These are phyloP conservation scores for Dissostichus mawsoni DNA, from an alignment of 2,113 vertebrate species.

Conservation along the genomic window DNA sequence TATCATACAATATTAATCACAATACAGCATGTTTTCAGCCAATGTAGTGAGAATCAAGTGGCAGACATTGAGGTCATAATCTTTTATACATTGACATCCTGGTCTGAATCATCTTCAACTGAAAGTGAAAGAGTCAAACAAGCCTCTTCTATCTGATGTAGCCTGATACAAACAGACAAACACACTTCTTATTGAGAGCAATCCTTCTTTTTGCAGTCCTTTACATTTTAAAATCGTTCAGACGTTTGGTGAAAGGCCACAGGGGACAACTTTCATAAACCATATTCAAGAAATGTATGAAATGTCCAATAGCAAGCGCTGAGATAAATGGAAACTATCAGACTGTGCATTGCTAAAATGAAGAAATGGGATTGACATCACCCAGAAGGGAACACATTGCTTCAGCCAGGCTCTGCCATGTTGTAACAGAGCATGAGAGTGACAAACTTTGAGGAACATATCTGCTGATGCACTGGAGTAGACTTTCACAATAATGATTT, in stretches of 20 bases:
- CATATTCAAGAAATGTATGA: constrained; percentile 19
- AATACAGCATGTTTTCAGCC: too few species aligned
- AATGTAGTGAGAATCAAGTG: too few species aligned
- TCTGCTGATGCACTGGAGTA: neutral
- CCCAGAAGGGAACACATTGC: constrained; percentile 36
- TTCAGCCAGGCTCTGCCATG: constrained; percentile 21
- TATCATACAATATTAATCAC: too few species aligned
- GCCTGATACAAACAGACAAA: neutral
- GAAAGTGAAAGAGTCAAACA: too few species aligned
- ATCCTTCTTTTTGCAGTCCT: neutral
- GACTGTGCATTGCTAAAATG: constrained; percentile 44
- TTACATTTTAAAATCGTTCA: neutral
- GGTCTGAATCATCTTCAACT: too few species aligned
- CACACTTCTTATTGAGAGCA: neutral
- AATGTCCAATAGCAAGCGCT: constrained; percentile 7
- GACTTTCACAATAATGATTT: neutral
- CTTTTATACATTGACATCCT: too few species aligned
- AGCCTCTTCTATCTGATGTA: neutral
- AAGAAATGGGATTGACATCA: constrained; percentile 47
- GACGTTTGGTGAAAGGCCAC: neutral
- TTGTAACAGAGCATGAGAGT: constrained; percentile 16
- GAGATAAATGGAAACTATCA: constrained; percentile 48
- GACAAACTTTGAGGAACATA: neutral
- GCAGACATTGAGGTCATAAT: too few species aligned
- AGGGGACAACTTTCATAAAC: constrained; percentile 7